A percentile compares a stretch with the other conserved stretches of the same genome.
Conservation (phyloP, 2,888 invertebrate genomes). For the Pachycephus smyrnensis region DNA sequence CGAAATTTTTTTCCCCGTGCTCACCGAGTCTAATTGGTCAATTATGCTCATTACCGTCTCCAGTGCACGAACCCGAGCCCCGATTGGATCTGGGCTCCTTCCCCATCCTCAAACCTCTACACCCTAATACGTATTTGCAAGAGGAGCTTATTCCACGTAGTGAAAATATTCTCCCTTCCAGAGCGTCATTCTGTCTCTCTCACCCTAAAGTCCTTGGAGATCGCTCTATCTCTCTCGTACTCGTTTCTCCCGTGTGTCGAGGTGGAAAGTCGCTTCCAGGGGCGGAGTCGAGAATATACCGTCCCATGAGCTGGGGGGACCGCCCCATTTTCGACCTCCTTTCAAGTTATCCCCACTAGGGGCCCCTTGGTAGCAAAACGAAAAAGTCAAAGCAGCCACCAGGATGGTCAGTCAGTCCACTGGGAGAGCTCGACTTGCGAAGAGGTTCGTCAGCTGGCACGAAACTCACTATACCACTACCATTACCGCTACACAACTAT, state of each 20-base stretch:
- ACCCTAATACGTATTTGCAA: constrained; percentile 35
- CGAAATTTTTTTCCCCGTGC: constrained; percentile 50
- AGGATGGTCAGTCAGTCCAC: constrained; percentile 59
- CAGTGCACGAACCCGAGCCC: constrained; percentile 57
- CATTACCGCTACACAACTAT: neutral
- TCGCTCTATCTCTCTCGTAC: neutral
- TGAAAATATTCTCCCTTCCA: constrained; percentile 41
- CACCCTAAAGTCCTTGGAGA: neutral
- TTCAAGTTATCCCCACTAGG: constrained; percentile 27
- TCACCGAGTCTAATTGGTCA: constrained; percentile 65
- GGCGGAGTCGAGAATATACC: constrained; percentile 30
- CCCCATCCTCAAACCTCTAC: constrained; percentile 22
- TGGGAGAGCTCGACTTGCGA: constrained; percentile 60
- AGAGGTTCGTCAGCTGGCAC: constrained; percentile 32
- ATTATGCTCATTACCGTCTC: constrained; percentile 67
- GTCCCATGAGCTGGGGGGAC: constrained; percentile 26
- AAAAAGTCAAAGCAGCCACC: constrained; percentile 52
- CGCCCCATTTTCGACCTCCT: constrained; percentile 31
- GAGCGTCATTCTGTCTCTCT: constrained; percentile 4
- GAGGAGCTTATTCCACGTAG: constrained; percentile 41
- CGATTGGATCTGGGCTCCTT: constrained; percentile 58
- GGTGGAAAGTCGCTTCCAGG: constrained; percentile 5
- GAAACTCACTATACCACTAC: neutral
- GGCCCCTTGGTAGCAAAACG: constrained; percentile 40
- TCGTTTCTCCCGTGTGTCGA: neutral